Conservation (phyloP, 2,113 vertebrate genomes). For the Ranitomeya imitator region DNA sequence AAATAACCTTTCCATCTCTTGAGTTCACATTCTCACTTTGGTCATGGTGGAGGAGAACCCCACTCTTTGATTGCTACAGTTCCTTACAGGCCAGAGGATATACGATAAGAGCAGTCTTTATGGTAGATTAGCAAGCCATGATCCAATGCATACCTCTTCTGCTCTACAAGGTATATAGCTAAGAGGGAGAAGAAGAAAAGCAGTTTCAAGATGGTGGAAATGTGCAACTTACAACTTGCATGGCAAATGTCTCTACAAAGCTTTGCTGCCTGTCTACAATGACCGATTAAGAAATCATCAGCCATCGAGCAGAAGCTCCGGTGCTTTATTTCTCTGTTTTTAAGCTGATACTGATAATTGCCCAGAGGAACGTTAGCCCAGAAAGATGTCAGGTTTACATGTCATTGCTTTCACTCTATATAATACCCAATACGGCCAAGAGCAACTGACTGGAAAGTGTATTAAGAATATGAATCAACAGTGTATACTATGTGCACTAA, state of each 20-base stretch:
- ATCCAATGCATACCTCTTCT: not conserved
- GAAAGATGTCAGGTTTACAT: slow-evolving; percentile 59
- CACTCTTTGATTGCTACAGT: not conserved
- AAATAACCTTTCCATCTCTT: not conserved
- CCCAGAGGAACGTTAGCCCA: slow-evolving; percentile 59
- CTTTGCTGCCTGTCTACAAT: slow-evolving; percentile 64
- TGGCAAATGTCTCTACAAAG: slow-evolving; percentile 61
- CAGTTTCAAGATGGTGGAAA: not conserved
- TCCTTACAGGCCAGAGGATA: not conserved
- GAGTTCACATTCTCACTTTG: not conserved
- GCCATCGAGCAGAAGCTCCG: slow-evolving; percentile 59
- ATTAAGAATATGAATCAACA: slow-evolving; percentile 55
- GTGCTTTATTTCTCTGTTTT: slow-evolving; percentile 61
- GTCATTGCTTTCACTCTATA: slow-evolving; percentile 57
- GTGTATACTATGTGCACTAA: slow-evolving; percentile 52
- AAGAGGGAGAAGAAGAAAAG: not conserved
- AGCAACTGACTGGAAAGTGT: slow-evolving; percentile 59
- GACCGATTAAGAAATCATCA: slow-evolving; percentile 61
- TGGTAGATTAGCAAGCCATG: not conserved
- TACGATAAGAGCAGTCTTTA: not conserved
- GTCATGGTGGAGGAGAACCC: not conserved
- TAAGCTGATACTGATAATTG: slow-evolving; percentile 59
- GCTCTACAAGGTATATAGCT: not conserved
- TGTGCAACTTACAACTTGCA: slow-evolving; percentile 43
- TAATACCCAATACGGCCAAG: slow-evolving; percentile 60